Conservation (phyloP, 37 sponge, comb jelly and placozoan genomes). For the Oscarella lobularis region DNA sequence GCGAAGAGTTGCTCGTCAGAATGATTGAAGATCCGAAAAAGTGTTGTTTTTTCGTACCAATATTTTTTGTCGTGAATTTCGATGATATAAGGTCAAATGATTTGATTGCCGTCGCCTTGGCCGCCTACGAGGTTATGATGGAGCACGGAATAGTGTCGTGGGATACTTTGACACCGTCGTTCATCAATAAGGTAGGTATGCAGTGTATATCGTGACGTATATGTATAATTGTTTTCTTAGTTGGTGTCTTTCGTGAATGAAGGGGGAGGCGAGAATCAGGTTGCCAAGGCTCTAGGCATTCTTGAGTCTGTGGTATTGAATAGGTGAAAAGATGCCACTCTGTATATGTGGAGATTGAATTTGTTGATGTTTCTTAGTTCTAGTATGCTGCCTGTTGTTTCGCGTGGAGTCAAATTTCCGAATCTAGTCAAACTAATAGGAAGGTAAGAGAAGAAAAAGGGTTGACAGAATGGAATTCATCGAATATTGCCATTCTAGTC, state of each 20-base stretch:
- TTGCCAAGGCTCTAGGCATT: constrained; percentile 45
- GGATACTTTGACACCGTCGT: constrained; percentile 48
- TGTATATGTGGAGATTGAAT: background rate
- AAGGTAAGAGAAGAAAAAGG: no score
- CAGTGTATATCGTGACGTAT: no score
- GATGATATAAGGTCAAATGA: background rate
- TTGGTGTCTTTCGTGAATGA: background rate
- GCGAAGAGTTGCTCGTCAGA: background rate
- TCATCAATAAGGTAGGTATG: constrained; percentile 49
- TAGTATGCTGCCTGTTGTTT: background rate
- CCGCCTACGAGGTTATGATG: constrained; percentile 68
- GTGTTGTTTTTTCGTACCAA: background rate
- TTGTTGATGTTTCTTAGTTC: background rate
- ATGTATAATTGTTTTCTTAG: background rate
- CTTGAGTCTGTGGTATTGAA: constrained; percentile 56
- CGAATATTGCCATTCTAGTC: background rate
- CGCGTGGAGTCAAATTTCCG: background rate
- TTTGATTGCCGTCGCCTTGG: constrained; percentile 8
- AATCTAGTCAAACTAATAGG: background rate
- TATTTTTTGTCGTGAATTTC: background rate
- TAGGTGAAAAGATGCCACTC: constrained; percentile 7
- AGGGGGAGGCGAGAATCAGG: background rate
- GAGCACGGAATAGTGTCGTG: constrained; percentile 77
- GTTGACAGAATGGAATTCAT: no score
- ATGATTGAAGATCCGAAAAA: background rate